Evolutionary conservation across 2,113 vertebrate species (phyloP).

Genomic region (Tetrao urogallus): DNA sequence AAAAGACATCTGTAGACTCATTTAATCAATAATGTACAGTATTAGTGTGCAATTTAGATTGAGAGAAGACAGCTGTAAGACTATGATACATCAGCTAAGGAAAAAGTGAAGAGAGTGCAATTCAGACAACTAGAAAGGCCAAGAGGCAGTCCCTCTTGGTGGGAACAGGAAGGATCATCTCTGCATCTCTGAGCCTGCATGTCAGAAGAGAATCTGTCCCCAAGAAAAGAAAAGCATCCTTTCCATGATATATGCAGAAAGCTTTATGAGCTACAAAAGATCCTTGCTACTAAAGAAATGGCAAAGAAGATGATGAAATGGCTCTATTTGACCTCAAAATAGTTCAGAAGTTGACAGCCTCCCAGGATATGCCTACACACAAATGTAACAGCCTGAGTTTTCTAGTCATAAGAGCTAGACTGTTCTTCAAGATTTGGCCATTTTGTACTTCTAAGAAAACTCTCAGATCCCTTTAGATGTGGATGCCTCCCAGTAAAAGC

Average conservation of each 20-base stretch:
- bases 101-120: constrained; percentile 5
- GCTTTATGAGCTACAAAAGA: neutral
- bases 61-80: constrained; percentile 45
- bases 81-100: constrained; percentile 50
- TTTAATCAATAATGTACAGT: constrained; percentile 71
- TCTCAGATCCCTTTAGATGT: neutral
- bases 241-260: neutral
- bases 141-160: neutral
- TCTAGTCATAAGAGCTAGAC: neutral
- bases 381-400: neutral
- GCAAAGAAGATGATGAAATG: neutral
- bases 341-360: neutral
- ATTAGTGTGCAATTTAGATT: constrained; percentile 60
- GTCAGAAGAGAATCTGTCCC: neutral
- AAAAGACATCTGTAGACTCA: constrained; percentile 72
- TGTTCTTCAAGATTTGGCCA: neutral
- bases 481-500: neutral
- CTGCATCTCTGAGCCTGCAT: neutral
- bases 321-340: neutral
- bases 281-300: neutral
- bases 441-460: neutral
- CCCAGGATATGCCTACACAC: neutral
- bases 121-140: neutral
- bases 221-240: neutral
- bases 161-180: neutral